A percentile compares a stretch with the other conserved stretches of the same genome.
These are phyloP conservation scores for Bubo blakistoni DNA, from an alignment of 2,113 vertebrate species.

Conservation along the genomic window DNA sequence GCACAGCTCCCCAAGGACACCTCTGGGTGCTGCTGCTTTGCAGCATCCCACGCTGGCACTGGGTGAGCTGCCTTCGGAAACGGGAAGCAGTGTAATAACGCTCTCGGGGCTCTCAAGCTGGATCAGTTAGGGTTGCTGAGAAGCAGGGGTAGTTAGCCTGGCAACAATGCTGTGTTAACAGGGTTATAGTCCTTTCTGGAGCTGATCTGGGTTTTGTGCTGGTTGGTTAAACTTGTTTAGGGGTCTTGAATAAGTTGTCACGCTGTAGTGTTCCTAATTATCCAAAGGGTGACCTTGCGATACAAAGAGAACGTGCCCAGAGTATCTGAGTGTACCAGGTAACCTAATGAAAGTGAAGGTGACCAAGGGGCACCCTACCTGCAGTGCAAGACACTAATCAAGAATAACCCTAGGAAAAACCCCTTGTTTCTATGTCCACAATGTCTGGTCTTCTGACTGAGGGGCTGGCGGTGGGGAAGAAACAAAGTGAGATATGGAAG, in stretches of 20 bases:
- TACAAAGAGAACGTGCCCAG: background rate
- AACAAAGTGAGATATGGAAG: background rate
- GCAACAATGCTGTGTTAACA: background rate
- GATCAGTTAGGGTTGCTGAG: background rate
- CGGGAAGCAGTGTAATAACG: fast-evolving
- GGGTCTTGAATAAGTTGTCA: background rate
- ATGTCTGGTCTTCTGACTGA: background rate
- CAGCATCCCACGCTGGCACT: background rate
- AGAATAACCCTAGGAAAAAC: background rate
- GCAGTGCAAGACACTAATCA: background rate
- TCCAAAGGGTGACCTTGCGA: fast-evolving
- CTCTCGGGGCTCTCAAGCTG: background rate
- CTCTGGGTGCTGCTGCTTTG: background rate
- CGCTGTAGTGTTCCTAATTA: background rate
- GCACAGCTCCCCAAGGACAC: background rate
- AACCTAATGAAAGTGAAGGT: background rate
- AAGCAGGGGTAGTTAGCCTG: background rate
- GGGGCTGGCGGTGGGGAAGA: background rate
- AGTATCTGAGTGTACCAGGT: background rate
- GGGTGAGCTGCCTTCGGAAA: background rate
- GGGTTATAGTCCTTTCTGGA: background rate
- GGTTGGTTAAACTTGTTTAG: background rate
- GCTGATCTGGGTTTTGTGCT: background rate
- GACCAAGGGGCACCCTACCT: background rate
- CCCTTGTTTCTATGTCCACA: background rate